Evolutionary conservation across 2,888 invertebrate species (phyloP).

Genomic region (Cerceris rybyensis): DNA sequence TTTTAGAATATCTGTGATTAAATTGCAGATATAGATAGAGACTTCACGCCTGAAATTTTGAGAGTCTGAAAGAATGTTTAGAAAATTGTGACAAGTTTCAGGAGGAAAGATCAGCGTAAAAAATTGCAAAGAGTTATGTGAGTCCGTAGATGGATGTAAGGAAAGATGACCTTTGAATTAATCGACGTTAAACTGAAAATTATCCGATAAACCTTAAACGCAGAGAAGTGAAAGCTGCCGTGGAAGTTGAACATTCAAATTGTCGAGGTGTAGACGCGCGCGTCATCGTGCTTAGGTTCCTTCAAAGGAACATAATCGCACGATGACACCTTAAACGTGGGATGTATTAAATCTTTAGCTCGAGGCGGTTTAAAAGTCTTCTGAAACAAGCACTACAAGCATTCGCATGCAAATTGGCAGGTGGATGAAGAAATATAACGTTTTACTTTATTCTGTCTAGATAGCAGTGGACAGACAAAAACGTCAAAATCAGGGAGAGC

Average conservation of each 20-base stretch:
- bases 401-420: no score
- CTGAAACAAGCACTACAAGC: neutral
- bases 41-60: no score
- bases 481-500: conserved; percentile 49
- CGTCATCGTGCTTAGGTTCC: neutral
- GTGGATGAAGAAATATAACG: neutral
- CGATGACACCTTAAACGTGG: neutral
- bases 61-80: no score
- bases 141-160: no score
- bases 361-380: neutral
- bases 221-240: conserved; percentile 57
- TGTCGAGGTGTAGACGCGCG: conserved; percentile 5
- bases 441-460: conserved; percentile 51
- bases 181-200: conserved; percentile 18
- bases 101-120: no score
- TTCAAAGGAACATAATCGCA: neutral
- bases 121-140: no score
- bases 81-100: no score
- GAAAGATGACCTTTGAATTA: conserved; percentile 37
- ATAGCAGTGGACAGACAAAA: conserved; percentile 51
- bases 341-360: neutral
- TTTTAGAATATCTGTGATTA: no score
- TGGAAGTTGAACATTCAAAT: conserved; percentile 23
- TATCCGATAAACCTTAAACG: conserved; percentile 35
- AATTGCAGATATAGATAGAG: no score